These are phyloP conservation scores for Oligia fasciuncula DNA, from an alignment of 2,888 invertebrate species.

Conservation along the genomic window DNA sequence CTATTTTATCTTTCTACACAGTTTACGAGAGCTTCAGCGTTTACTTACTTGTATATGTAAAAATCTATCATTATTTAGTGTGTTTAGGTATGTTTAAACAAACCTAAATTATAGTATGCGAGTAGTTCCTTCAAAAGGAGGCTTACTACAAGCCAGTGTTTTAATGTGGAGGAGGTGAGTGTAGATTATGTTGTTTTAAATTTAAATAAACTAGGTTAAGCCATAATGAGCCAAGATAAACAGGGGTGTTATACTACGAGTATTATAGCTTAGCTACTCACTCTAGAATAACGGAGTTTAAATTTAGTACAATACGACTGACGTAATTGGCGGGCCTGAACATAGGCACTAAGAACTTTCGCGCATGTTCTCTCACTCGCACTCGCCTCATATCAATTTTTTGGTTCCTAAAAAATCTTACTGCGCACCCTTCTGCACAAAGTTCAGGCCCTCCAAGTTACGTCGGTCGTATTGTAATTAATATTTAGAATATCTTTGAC, in stretches of 20 bases:
- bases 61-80: no score
- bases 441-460: no score
- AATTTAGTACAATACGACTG: no score
- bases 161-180: background rate
- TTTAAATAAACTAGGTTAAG: conserved; percentile 2
- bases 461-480: background rate
- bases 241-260: background rate
- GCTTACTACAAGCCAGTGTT: no score
- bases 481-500: background rate
- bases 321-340: no score
- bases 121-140: background rate
- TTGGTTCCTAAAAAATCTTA: no score
- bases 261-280: background rate
- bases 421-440: no score
- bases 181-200: background rate
- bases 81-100: no score
- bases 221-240: background rate
- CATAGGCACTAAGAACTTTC: no score
- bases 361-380: no score
- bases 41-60: no score
- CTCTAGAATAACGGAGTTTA: background rate
- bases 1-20: background rate
- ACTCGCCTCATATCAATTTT: no score
- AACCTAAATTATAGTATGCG: background rate
- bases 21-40: background rate